Evolutionary conservation across 2,113 vertebrate species (phyloP).

Genomic region (Mustela lutreola): DNA sequence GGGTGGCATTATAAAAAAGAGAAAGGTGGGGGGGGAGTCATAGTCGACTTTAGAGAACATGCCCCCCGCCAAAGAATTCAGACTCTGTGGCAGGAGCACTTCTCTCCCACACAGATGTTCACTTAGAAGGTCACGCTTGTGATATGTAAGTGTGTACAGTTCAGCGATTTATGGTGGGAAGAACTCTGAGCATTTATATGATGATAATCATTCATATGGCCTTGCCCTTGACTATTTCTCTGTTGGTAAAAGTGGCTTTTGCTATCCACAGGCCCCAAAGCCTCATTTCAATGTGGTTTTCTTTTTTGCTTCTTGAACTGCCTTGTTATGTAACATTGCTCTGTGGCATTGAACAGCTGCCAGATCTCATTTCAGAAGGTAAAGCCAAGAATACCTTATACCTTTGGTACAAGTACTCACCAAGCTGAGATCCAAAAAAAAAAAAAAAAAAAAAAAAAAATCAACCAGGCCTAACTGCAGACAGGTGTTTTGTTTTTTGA

Average conservation of each 20-base stretch:
- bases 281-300: slow-evolving; percentile 54
- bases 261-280: neutral
- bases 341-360: slow-evolving; percentile 47
- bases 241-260: neutral
- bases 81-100: neutral
- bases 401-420: slow-evolving; percentile 24
- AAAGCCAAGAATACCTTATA: neutral
- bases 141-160: neutral
- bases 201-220: neutral
- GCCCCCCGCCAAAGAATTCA: neutral
- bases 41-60: slow-evolving; percentile 58
- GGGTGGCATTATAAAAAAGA: slow-evolving; percentile 3
- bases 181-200: slow-evolving; percentile 32
- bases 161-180: slow-evolving; percentile 33
- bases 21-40: neutral
- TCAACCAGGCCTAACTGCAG: neutral
- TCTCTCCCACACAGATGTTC: slow-evolving; percentile 46
- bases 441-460: neutral
- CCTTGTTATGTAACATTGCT: slow-evolving; percentile 71
- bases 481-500: neutral
- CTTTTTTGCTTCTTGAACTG: slow-evolving; percentile 56
- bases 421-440: neutral
- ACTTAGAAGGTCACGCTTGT: slow-evolving; percentile 51
- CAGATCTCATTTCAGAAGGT: slow-evolving; percentile 54
- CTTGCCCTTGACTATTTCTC: neutral